Evolutionary conservation across 2,797 vertebrate genomes (phyloP), one percentile per base, ranked within the genome.

Genomic region (Heliangelus exortis): DNA sequence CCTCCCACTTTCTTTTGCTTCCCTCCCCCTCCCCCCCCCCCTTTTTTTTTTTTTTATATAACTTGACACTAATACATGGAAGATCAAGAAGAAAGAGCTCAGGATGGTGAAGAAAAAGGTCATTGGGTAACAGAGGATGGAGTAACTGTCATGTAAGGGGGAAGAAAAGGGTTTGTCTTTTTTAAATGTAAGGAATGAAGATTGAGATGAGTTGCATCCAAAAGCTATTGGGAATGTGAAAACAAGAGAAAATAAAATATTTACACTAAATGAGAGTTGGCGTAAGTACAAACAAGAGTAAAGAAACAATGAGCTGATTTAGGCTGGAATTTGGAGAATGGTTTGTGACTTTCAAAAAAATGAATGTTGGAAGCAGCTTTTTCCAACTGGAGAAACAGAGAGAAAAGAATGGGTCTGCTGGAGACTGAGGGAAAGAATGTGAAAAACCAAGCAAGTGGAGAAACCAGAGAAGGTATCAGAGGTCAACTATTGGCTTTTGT

Each of bases 11-110:
- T 59, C 26, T 39, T 66, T 21, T 18, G 50, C 4, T 41, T 15
- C 20, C 45, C 9, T 20, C 43, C 3, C 20, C 45, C 9, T 20
- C 43, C 3, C 16, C 12, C 22, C 6, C 2, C 0, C 9, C 26
- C 29, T n/a, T 36, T 85, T 74, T 47, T 17, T n/a, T 33, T 33
- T 33, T 33, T 33, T 33, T 33, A 19, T 62, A 14, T 72, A 73
- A 72, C 62, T 77, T 73, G 29, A 65, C 50, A 34, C 6, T 82
- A 67, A 73, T 80, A 45, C 39, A 36, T 25, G 16, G 47, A 69
- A 69, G 31, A 80, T 62, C 10, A 82, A 63, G 53, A 72, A 82
- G n/a, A 47, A 53, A 34, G 29, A 82, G 25, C 54, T 86, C 22
- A 73, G 53, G 17, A 15, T 67, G 31, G 28, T 50, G 29, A 61